phyloP scores from a whole-genome alignment of 2,888 invertebrate genomes.

The Papilio gigon region DNA sequence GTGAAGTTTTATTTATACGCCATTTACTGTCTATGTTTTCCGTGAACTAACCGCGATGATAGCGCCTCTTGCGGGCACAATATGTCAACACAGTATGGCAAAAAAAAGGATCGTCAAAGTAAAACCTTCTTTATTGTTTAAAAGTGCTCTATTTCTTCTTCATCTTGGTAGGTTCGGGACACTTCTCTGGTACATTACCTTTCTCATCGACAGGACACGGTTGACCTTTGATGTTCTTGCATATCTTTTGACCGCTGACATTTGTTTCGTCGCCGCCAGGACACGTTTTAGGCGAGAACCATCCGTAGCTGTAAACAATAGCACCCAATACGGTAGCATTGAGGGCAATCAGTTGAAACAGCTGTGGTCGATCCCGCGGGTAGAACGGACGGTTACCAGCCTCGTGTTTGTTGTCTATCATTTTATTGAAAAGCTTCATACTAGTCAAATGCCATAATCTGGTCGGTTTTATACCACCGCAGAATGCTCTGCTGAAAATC shows the following conservation, averaged over 20 bases:
- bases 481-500: conserved; percentile 46
- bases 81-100: too few relatives aligned
- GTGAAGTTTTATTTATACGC: too few relatives aligned
- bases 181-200: neutral
- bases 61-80: too few relatives aligned
- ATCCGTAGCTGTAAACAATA: conserved; percentile 51
- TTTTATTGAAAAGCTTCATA: conserved; percentile 50
- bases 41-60: too few relatives aligned
- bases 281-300: conserved; percentile 44
- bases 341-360: conserved; percentile 46
- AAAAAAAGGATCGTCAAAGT: too few relatives aligned
- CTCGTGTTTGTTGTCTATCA: conserved; percentile 48
- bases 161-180: conserved; percentile 7
- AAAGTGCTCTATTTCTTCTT: neutral
- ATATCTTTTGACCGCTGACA: conserved; percentile 27
- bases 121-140: neutral
- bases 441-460: conserved; percentile 63
- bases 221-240: conserved; percentile 18
- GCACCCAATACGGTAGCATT: conserved; percentile 39
- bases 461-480: conserved; percentile 63
- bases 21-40: too few relatives aligned
- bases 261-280: conserved; percentile 29
- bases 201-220: neutral
- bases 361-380: conserved; percentile 44
- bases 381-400: conserved; percentile 39